Evolutionary conservation across 2,113 vertebrate genomes (phyloP), one percentile per base, ranked within the genome.

Genomic region (Rafetus swinhoei): DNA sequence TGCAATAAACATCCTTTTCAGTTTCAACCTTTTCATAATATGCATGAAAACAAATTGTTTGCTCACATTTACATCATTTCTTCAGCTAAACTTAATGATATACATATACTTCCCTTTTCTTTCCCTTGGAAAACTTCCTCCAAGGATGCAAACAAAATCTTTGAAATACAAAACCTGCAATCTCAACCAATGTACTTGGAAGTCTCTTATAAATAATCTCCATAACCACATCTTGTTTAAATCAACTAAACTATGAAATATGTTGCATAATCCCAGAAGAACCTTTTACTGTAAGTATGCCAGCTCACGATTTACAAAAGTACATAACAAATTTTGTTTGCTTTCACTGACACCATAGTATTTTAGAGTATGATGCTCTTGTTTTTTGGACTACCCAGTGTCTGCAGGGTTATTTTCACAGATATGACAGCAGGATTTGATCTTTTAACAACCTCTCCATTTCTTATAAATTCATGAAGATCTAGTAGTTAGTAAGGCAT

Each of bases 261-360:
- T 2, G 10, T 84, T 77, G 52, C 35, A 79, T 53, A 56, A 60
- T 16, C 2, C 8, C 50, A 65, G 35, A 79, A 85, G 5, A 84
- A 21, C 52, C 8, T 22, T 62, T 53, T 39, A 53, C 22, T 82
- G 9, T 15, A 79, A 81, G 27, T 74, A 21, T 84, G 7, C 24
- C 3, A 54, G 39, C 13, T 19, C 6, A 45, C 45, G 10, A 65
- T 87, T 62, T 74, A 56, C 24, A 55, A 25, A 62, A 88, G 79
- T 55, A 62, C 7, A 62, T 21, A 74, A 19, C 24, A 56, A 53
- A 82, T 54, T 62, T 52, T 2, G 45, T 65, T 65, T 4, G 60
- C 15, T 27, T 89, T 87, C 15, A 69, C 21, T 27, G 59, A 12
- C 3, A 0, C 2, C 74, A 65, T 56, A 0, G 2, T n/a, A 69